Percentiles rank a stretch among this genome's conserved stretches.
These are phyloP conservation scores for Holothuria leucospilota DNA, from an alignment of 53 echinoderm and acorn worm species.

Conservation along the genomic window DNA sequence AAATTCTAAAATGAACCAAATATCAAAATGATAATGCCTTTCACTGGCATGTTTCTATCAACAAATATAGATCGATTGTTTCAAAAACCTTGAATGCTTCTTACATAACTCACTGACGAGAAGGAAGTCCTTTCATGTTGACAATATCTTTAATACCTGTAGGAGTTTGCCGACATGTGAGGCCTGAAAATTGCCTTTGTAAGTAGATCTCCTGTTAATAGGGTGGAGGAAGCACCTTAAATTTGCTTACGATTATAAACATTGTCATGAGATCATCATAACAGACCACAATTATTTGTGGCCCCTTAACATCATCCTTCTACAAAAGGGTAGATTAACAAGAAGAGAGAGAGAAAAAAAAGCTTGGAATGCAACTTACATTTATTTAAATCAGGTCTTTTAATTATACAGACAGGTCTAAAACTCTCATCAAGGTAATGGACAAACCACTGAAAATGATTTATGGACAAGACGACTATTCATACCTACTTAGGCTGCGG, in stretches of 20 bases:
- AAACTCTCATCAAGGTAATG: conserved; percentile 13
- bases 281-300: not conserved
- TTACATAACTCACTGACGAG: too few species aligned
- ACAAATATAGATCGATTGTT: too few species aligned
- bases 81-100: too few species aligned
- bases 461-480: not conserved
- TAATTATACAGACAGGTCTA: conserved; percentile 28
- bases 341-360: not conserved
- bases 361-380: not conserved
- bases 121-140: too few species aligned
- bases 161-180: too few species aligned
- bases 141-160: too few species aligned
- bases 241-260: conserved; percentile 18
- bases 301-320: conserved; percentile 8
- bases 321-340: conserved; percentile 7
- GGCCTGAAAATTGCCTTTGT: too few species aligned
- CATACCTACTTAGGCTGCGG: not conserved
- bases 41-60: too few species aligned
- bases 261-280: conserved; percentile 17
- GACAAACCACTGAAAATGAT: conserved; percentile 3
- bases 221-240: conserved; percentile 1
- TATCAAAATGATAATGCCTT: too few species aligned
- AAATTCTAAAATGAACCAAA: too few species aligned
- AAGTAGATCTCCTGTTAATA: too few species aligned
- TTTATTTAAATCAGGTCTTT: conserved; percentile 21